Evolutionary conservation across 2,888 invertebrate genomes (phyloP), one percentile per base, ranked within the genome.

Genomic region (Pogonocherus hispidulus): DNA sequence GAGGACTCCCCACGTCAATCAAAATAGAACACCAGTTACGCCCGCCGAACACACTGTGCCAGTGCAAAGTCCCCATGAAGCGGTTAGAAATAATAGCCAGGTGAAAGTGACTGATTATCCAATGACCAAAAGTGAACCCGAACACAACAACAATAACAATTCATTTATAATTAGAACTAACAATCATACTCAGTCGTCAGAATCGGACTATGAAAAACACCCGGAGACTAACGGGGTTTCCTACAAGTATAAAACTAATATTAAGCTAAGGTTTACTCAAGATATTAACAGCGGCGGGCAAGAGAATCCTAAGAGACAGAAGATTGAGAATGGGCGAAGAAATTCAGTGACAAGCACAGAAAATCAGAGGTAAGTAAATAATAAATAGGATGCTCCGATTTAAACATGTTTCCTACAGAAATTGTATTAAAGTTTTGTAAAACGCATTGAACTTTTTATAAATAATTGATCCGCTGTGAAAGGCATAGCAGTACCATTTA

Each of bases 171-270:
- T 66, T 9, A 37, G 63, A 49, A 54, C 63, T n/a, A 63, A 52
- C 22, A 66, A 52, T 37, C 20, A 46, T n/a, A 54, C 46, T 51
- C 63, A 55, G 19, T 60, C 62, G n/a, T 57, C 60, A 65, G 73
- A 74, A 18, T 32, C 47, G 77, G 86, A 44, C 82, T 86, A 70
- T 83, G 86, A 77, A 51, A 76, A 78, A 63, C 75, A 79, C 59
- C 56, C 69, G 0, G 74, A 78, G 49, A 73, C 59, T 20, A 78
- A 75, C 55, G 78, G 78, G 8, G 79, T 85, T n/a, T 90, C 90
- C 1, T 97, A 97, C 87, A 97, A 97, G 87, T 97, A 96, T 87
- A 98, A 98, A 87, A 97, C 94, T 80, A 94, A 93, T 82, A 97
- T 98, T 75, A 96, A 97, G 81, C 92, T 96, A 83, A 88, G 97